phyloP scores from a whole-genome alignment of 2,113 vertebrate genomes.

The Ciconia maguari region DNA sequence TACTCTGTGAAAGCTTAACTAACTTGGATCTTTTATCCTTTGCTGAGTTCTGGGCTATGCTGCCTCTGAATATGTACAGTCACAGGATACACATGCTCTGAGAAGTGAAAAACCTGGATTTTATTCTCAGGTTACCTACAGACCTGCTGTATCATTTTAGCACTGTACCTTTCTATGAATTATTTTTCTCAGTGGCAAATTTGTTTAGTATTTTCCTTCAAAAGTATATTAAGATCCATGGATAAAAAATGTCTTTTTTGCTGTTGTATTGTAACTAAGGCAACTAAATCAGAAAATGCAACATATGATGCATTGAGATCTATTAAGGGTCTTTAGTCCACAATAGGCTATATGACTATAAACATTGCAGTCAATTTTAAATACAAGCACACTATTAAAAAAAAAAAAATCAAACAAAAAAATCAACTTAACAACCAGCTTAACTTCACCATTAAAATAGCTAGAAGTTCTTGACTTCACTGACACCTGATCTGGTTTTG shows the following conservation, averaged over 20 bases:
- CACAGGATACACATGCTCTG: background rate
- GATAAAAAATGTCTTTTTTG: background rate
- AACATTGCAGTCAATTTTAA: background rate
- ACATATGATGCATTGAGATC: background rate
- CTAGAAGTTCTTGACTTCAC: background rate
- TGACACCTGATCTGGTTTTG: background rate
- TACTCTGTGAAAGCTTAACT: background rate
- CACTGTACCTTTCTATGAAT: background rate
- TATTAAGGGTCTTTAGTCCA: background rate
- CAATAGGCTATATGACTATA: background rate
- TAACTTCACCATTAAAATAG: background rate
- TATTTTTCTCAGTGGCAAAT: background rate
- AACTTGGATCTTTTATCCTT: background rate
- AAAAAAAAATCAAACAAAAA: background rate
- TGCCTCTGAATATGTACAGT: background rate
- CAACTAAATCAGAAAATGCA: background rate
- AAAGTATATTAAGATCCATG: background rate
- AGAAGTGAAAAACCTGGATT: background rate
- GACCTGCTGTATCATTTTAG: background rate
- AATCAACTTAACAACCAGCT: background rate
- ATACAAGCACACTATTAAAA: background rate
- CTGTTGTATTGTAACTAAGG: background rate
- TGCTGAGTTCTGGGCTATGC: background rate
- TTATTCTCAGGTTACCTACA: background rate
- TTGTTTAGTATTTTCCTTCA: background rate